These are phyloP conservation scores for Osmoderma eremita DNA, from an alignment of 2,888 invertebrate species.

Conservation along the genomic window DNA sequence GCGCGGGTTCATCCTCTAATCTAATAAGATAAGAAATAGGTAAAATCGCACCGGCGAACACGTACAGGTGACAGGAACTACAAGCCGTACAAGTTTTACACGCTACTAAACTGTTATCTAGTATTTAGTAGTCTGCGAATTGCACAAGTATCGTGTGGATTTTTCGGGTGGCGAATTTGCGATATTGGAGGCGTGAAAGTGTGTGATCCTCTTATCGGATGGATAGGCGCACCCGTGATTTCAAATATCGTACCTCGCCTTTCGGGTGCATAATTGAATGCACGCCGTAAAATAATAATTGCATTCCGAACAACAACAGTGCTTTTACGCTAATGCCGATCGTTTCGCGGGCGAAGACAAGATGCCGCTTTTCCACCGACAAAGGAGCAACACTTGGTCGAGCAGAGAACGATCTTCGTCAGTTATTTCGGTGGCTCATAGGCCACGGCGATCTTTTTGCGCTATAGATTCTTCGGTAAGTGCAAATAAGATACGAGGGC, in stretches of 20 bases:
- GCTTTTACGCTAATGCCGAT: conserved; percentile 1
- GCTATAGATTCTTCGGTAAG: conserved; percentile 44
- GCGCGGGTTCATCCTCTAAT: conserved; percentile 1
- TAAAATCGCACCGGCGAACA: too few species aligned
- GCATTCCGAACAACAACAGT: background rate
- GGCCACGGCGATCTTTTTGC: conserved; percentile 43
- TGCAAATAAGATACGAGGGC: background rate
- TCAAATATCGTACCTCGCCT: background rate
- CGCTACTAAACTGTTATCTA: too few species aligned
- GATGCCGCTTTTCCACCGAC: conserved; percentile 42
- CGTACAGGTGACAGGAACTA: too few species aligned
- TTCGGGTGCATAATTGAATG: too few species aligned
- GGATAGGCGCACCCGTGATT: conserved; percentile 27
- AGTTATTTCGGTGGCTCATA: conserved; percentile 40
- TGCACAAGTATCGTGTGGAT: too few species aligned
- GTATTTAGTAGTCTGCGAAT: too few species aligned
- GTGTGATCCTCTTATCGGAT: background rate
- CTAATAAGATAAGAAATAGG: background rate
- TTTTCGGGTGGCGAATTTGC: background rate
- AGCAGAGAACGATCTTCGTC: conserved; percentile 40
- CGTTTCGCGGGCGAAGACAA: background rate
- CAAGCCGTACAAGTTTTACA: too few species aligned
- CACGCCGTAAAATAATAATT: background rate
- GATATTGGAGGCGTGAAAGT: background rate
- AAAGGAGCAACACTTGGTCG: conserved; percentile 48